Conservation (phyloP, 2,797 vertebrate genomes). For the Diplodus puntazzo region DNA sequence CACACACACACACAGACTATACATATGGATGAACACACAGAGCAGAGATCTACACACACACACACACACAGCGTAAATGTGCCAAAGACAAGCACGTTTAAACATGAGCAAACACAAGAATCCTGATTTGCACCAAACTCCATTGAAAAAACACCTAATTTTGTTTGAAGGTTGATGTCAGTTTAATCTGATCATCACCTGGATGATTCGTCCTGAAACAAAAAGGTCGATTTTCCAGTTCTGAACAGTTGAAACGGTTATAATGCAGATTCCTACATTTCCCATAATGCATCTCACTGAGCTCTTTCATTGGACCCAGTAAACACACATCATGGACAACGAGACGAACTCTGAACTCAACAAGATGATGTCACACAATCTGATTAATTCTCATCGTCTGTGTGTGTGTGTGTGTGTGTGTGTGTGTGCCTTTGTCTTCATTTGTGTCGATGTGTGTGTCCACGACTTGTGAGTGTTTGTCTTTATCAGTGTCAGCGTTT, state of each 20-base stretch:
- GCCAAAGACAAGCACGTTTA: background rate
- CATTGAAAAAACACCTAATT: background rate
- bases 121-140: background rate
- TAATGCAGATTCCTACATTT: background rate
- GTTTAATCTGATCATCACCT: background rate
- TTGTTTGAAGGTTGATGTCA: background rate
- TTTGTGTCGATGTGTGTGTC: background rate
- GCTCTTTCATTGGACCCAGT: background rate
- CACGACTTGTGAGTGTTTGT: background rate
- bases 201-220: too few relatives aligned
- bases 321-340: too few relatives aligned
- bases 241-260: too few relatives aligned
- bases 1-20: background rate
- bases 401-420: background rate
- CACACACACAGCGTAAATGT: background rate
- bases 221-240: background rate
- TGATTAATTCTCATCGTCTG: background rate
- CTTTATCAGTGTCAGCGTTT: background rate
- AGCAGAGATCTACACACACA: background rate
- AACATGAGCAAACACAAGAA: background rate
- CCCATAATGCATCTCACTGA: background rate
- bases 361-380: background rate
- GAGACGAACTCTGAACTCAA: background rate
- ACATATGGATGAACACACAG: conserved; percentile 49
- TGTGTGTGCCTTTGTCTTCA: conserved; percentile 6